These are phyloP conservation scores for Brassicogethes aeneus DNA, from an alignment of 2,888 invertebrate genomes.

Conservation along the genomic window DNA sequence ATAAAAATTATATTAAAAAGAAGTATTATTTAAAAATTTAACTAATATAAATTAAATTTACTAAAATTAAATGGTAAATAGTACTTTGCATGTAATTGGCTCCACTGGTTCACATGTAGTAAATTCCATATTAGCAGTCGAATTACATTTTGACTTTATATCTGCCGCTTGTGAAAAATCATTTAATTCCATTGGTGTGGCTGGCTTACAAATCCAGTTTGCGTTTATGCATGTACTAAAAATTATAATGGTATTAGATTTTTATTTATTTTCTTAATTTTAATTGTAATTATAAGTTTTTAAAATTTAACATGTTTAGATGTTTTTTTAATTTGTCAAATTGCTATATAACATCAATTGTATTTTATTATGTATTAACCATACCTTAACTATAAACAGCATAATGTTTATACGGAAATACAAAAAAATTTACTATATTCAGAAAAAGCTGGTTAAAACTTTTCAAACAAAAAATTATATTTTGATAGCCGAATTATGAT, in stretches of 20 bases:
- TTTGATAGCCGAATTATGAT: neutral
- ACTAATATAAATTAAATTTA: neutral
- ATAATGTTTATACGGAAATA: too few species aligned
- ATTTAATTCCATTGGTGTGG: constrained; percentile 52
- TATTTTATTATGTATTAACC: too few species aligned
- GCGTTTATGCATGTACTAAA: constrained; percentile 59
- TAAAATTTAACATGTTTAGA: too few species aligned
- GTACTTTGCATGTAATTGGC: constrained; percentile 69
- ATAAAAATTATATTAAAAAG: constrained; percentile 4
- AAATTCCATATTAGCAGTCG: constrained; percentile 59
- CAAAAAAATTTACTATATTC: too few species aligned
- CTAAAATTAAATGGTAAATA: neutral
- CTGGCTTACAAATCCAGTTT: constrained; percentile 62
- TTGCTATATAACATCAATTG: too few species aligned
- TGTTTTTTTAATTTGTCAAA: too few species aligned
- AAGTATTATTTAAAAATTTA: neutral
- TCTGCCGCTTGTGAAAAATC: constrained; percentile 59
- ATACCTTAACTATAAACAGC: too few species aligned
- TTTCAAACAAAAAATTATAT: too few species aligned
- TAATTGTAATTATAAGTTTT: too few species aligned
- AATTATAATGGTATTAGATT: too few species aligned
- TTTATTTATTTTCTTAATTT: too few species aligned
- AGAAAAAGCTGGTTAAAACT: too few species aligned
- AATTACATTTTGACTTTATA: constrained; percentile 54
- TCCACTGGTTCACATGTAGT: constrained; percentile 70